Evolutionary conservation across 2,113 vertebrate species (phyloP), one percentile per base, ranked within the genome.

Genomic region (Lates calcarifer): DNA sequence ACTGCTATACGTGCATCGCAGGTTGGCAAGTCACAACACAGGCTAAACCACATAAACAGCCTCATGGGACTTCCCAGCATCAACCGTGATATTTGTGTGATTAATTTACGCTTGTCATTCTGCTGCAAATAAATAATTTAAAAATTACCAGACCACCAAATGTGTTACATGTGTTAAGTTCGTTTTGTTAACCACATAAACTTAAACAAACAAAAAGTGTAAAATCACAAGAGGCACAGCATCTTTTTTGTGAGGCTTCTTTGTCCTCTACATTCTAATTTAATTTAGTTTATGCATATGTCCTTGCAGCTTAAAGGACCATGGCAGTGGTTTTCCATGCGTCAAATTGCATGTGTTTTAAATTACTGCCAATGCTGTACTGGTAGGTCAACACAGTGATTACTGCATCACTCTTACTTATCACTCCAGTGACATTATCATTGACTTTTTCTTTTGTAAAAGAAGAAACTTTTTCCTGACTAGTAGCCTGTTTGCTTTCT

Each of bases 61-160:
- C 26, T 58, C 69, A 8, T 2, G 85, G 92, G 88, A 88, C 79
- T 87, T 93, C 88, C 93, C 91, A 63, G 70, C 20, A 66, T 89
- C 76, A 73, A 43, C 77, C 57, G 66, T 61, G 81, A 87, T 82
- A 66, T 87, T 73, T 67, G 82, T 72, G 70, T 70, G 58, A 85
- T 87, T 82, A 24, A 84, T 84, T 71, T 77, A 62, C 1, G 2
- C 85, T 81, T 74, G 83, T 80, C 53, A 60, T n/a, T 31, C 14
- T 56, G 56, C 45, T 80, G 49, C 41, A 83, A 82, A 87, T 77
- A 79, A 77, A 83, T 84, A 65, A 51, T 51, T 87, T 75, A 22
- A 60, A 82, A 77, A 83, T 74, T 60, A 60, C 28, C 39, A 61
- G 83, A 79, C 68, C 71, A 68, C 49, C 66, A 29, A 29, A 18